Evolutionary conservation across 2,888 invertebrate species (phyloP).

Genomic region (Hedya salicella): DNA sequence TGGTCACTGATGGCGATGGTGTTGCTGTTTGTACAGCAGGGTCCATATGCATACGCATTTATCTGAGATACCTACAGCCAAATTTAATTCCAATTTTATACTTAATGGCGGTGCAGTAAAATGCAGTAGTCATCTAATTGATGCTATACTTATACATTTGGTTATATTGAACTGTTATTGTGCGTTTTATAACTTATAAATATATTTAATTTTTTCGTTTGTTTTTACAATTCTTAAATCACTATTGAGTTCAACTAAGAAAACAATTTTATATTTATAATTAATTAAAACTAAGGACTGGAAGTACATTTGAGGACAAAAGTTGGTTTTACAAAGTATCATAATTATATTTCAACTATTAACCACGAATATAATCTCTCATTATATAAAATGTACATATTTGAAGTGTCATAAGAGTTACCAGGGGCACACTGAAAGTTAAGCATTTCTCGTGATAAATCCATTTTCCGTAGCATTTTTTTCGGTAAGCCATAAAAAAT

Average conservation of each 20-base stretch:
- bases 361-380: background rate
- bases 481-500: too few relatives aligned
- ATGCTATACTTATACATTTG: too few relatives aligned
- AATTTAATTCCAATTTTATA: too few relatives aligned
- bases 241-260: background rate
- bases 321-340: conserved; percentile 6
- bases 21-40: too few relatives aligned
- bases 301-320: conserved; percentile 14
- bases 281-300: conserved; percentile 10
- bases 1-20: too few relatives aligned
- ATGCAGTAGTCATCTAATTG: too few relatives aligned
- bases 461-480: too few relatives aligned
- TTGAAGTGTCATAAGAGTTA: background rate
- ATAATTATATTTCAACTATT: background rate
- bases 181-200: background rate
- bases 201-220: background rate
- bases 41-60: too few relatives aligned
- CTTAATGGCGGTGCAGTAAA: too few relatives aligned
- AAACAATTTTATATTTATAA: conserved; percentile 4
- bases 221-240: background rate
- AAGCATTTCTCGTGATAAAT: too few relatives aligned
- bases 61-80: too few relatives aligned
- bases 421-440: too few relatives aligned
- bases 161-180: background rate
- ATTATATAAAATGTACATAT: conserved; percentile 19